Evolutionary conservation across 2,113 vertebrate genomes (phyloP).

Genomic region (Seriola rivoliana): DNA sequence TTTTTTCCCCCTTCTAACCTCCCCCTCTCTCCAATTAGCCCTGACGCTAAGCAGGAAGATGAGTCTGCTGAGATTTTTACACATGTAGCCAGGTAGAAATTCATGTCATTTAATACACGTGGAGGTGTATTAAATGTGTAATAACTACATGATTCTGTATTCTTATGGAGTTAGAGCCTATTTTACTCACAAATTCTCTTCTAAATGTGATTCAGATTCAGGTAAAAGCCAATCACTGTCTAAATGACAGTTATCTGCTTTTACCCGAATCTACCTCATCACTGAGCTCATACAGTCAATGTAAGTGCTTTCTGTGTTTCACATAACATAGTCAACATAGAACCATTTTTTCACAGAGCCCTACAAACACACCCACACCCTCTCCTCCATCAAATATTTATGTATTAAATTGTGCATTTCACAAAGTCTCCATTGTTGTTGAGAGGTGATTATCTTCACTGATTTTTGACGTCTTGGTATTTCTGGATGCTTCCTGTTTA

Average conservation of each 20-base stretch:
- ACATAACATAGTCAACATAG: not conserved
- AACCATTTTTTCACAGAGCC: not conserved
- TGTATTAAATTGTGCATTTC: conserved; percentile 62
- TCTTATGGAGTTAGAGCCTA: not conserved
- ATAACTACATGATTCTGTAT: not conserved
- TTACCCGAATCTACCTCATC: conserved; percentile 31
- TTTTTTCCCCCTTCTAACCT: conserved; percentile 17
- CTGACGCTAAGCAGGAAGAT: conserved; percentile 61
- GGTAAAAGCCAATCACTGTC: too few species aligned
- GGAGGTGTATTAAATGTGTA: conserved; percentile 25
- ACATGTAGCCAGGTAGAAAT: conserved; percentile 64
- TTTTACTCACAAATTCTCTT: not conserved
- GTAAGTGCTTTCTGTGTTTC: not conserved
- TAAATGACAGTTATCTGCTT: not conserved
- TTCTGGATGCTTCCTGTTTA: conserved; percentile 75
- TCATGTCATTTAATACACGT: not conserved
- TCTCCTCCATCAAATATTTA: conserved; percentile 67
- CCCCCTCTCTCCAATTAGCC: conserved; percentile 71
- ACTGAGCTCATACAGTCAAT: not conserved
- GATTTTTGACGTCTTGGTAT: conserved; percentile 55
- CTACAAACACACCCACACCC: conserved; percentile 20
- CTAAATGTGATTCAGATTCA: too few species aligned
- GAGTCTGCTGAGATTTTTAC: conserved; percentile 46
- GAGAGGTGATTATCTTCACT: conserved; percentile 63
- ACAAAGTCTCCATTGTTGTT: conserved; percentile 71